phyloP scores from a whole-genome alignment of 2,888 invertebrate species.

The Tortrix viridana region DNA sequence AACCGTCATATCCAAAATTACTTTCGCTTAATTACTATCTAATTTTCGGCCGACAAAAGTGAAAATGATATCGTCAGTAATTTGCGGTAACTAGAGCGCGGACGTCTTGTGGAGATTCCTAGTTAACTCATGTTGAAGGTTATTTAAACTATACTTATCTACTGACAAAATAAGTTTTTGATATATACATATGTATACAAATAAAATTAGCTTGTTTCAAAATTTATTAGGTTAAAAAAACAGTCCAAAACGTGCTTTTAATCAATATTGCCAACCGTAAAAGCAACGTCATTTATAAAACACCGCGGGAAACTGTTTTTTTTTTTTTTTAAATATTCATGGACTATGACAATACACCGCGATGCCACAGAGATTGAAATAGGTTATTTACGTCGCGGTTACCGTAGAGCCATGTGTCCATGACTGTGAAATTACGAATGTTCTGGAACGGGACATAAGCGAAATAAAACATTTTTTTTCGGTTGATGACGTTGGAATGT shows the following conservation, averaged over 20 bases:
- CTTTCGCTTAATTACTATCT: constrained; percentile 38
- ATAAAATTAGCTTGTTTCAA: no score
- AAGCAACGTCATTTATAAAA: no score
- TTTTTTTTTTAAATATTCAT: no score
- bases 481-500: constrained; percentile 26
- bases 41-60: constrained; percentile 54
- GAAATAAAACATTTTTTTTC: constrained; percentile 30
- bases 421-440: constrained; percentile 51
- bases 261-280: no score
- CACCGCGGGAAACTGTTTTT: no score
- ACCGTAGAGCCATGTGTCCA: constrained; percentile 46
- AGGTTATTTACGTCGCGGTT: constrained; percentile 43
- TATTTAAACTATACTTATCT: constrained; percentile 11
- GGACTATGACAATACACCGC: constrained; percentile 16
- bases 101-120: constrained; percentile 8
- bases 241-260: no score
- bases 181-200: no score
- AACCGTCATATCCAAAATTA: constrained; percentile 22
- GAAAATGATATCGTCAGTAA: constrained; percentile 58
- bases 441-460: constrained; percentile 37
- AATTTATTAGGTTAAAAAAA: no score
- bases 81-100: constrained; percentile 54
- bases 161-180: neutral
- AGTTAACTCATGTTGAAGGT: constrained; percentile 1
- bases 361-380: constrained; percentile 27